A percentile compares a stretch with the other conserved stretches of the same genome.
Conservation (phyloP, 2,113 vertebrate species). For the Triplophysa siluroides region DNA sequence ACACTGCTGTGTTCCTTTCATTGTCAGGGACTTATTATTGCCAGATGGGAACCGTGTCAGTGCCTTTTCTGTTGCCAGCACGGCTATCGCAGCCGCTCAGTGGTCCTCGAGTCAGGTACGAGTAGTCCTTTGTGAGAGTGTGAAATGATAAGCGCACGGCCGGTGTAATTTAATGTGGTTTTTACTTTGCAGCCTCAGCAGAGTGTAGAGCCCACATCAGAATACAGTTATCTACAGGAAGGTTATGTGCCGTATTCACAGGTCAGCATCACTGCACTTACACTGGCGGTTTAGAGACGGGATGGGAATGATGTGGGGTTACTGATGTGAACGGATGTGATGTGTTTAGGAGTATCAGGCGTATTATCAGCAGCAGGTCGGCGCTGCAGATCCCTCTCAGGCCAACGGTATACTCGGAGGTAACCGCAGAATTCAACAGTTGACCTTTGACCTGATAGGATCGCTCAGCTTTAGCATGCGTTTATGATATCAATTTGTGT, state of each 20-base stretch:
- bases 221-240: conserved; percentile 90
- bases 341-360: conserved; percentile 84
- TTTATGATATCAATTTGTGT: neutral
- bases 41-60: conserved; percentile 95
- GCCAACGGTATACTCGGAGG: conserved; percentile 78
- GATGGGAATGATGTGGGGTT: too few relatives aligned
- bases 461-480: too few relatives aligned
- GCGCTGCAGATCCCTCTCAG: conserved; percentile 79
- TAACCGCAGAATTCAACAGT: conserved; percentile 33
- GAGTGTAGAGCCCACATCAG: conserved; percentile 82
- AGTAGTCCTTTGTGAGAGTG: neutral
- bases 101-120: conserved; percentile 97
- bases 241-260: conserved; percentile 84
- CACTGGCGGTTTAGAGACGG: too few relatives aligned
- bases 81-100: conserved; percentile 97
- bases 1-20: neutral
- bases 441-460: too few relatives aligned
- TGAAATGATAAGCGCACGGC: neutral
- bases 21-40: conserved; percentile 87
- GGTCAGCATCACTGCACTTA: conserved; percentile 67
- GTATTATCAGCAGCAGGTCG: conserved; percentile 81
- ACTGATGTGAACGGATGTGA: neutral
- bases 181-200: conserved; percentile 77
- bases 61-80: conserved; percentile 96
- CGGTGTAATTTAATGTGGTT: neutral